Percentiles rank a stretch among this genome's conserved stretches.
Conservation (phyloP, 1,140 invertebrate species). For the Apis laboriosa region DNA sequence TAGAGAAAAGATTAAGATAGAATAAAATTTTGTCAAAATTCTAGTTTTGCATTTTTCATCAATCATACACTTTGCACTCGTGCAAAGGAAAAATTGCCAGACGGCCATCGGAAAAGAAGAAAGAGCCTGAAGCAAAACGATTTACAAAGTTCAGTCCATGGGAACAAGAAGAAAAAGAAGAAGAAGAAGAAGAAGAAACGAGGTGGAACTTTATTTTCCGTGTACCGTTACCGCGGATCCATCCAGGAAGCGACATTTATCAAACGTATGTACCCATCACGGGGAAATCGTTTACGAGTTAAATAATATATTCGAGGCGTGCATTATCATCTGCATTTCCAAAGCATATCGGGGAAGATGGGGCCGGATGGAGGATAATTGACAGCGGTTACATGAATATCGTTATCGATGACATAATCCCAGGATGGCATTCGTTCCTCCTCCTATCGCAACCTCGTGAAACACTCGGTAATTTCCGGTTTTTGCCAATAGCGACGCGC, state of each 20-base stretch:
- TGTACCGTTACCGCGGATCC: slow-evolving; percentile 21
- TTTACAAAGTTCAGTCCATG: no score
- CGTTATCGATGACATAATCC: slow-evolving; percentile 21
- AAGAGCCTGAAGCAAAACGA: no score
- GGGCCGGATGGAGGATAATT: background rate
- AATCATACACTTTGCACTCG: no score
- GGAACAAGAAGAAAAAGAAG: no score
- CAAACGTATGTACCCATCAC: background rate
- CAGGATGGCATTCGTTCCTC: no score
- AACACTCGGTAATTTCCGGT: slow-evolving; percentile 10
- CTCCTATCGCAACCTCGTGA: background rate
- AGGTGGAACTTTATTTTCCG: background rate
- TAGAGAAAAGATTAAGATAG: no score
- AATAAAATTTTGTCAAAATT: no score
- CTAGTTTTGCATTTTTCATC: no score
- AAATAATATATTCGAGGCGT: slow-evolving; percentile 18
- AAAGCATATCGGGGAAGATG: background rate
- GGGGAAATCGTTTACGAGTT: slow-evolving; percentile 18
- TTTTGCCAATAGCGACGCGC: background rate
- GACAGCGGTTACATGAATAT: background rate
- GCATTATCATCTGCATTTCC: slow-evolving; percentile 12
- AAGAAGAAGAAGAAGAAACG: background rate
- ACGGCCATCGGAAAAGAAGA: no score
- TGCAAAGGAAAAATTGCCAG: no score
- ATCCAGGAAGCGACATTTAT: slow-evolving; percentile 30